Evolutionary conservation across 2,797 vertebrate species (phyloP).

Genomic region (Cyprinella venusta): DNA sequence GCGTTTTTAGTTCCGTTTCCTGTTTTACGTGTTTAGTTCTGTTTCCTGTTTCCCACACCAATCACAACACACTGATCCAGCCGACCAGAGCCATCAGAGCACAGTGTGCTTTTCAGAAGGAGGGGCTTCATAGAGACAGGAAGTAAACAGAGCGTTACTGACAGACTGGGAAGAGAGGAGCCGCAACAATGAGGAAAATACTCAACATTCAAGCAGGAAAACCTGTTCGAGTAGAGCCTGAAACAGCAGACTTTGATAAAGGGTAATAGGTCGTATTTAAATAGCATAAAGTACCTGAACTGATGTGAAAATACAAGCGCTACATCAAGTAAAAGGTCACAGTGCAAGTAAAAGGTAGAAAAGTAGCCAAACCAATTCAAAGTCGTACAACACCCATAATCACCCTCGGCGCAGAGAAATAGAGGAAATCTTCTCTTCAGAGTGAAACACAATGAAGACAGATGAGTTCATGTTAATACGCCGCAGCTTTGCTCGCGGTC

Average conservation of each 20-base stretch:
- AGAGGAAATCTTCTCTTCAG: background rate
- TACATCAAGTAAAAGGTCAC: background rate
- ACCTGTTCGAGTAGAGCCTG: background rate
- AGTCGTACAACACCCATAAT: background rate
- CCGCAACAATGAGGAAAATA: background rate
- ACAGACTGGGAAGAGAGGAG: background rate
- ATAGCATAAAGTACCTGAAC: background rate
- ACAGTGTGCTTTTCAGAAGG: background rate
- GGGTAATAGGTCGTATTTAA: background rate
- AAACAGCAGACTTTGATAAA: background rate
- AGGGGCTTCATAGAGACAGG: background rate
- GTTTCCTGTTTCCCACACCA: background rate
- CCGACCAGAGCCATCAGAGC: background rate
- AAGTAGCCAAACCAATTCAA: background rate
- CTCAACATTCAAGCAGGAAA: background rate
- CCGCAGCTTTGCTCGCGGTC: background rate
- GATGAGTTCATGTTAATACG: background rate
- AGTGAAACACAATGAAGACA: conserved; percentile 27
- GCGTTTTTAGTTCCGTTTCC: too few species aligned
- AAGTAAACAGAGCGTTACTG: background rate
- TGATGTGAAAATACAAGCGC: background rate
- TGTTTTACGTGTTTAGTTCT: too few species aligned
- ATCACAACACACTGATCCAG: background rate
- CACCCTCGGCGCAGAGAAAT: background rate
- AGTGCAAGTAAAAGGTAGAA: background rate